A percentile compares a stretch with the other conserved stretches of the same genome.
Evolutionary conservation across 2,888 invertebrate genomes (phyloP).

Genomic region (Sceliomorpha sp.): DNA sequence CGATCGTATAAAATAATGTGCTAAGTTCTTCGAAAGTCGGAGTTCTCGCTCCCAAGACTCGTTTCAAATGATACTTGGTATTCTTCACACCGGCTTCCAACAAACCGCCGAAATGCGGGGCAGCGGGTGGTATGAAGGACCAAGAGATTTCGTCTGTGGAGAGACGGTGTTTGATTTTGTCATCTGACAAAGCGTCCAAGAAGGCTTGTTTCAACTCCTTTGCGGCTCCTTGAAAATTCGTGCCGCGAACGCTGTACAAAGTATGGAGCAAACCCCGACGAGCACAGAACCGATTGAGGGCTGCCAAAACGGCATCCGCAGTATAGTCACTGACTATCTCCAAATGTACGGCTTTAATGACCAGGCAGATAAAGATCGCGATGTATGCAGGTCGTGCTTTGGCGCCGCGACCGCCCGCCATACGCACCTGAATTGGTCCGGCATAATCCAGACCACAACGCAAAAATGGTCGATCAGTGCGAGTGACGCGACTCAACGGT

Average conservation of each 20-base stretch:
- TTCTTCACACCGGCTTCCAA: no score
- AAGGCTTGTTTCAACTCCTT: no score
- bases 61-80: no score
- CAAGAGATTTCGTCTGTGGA: no score
- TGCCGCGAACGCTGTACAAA: conserved; percentile 19
- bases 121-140: no score
- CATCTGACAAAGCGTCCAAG: no score
- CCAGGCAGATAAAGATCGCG: conserved; percentile 11
- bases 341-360: conserved; percentile 12
- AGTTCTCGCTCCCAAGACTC: no score
- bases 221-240: no score
- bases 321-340: conserved; percentile 18
- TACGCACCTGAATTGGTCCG: conserved; percentile 5
- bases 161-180: no score
- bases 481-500: background rate
- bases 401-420: conserved; percentile 5
- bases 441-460: conserved; percentile 22
- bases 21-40: no score
- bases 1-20: no score
- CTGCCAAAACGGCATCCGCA: conserved; percentile 7
- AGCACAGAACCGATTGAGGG: conserved; percentile 7
- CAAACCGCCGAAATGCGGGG: no score
- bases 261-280: background rate
- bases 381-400: conserved; percentile 12
- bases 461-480: conserved; percentile 3